These are phyloP conservation scores for Dryoscopus gambensis DNA, from an alignment of 2,113 vertebrate genomes.

Conservation along the genomic window DNA sequence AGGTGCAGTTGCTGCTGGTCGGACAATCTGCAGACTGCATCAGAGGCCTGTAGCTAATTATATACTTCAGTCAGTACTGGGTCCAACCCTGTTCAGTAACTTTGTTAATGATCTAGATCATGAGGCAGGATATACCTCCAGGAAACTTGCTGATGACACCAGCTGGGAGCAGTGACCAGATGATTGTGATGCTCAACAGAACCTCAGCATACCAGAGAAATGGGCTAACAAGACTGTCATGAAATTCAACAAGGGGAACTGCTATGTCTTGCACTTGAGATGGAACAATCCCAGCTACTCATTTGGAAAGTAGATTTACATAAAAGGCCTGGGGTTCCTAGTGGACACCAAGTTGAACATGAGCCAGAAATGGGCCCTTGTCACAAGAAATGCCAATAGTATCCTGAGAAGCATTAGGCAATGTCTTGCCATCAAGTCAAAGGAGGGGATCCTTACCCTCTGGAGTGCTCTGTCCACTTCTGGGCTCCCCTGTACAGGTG, in stretches of 20 bases:
- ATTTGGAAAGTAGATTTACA: neutral
- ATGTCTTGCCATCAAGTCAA: neutral
- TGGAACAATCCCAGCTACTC: neutral
- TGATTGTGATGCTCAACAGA: neutral
- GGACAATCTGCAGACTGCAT: too few species aligned
- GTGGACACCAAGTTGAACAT: neutral
- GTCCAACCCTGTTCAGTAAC: neutral
- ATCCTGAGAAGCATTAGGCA: too few species aligned
- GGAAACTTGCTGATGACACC: neutral
- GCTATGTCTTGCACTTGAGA: neutral
- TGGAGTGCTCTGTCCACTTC: neutral
- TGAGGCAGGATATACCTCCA: neutral
- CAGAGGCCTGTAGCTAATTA: neutral
- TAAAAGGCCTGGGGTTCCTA: neutral
- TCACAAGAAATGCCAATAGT: neutral
- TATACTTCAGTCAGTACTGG: neutral
- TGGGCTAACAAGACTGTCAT: neutral
- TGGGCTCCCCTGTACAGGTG: neutral
- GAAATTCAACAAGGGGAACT: neutral
- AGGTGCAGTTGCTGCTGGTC: too few species aligned
- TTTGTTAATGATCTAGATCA: neutral
- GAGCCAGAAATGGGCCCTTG: neutral
- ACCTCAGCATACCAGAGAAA: neutral
- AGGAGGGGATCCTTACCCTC: neutral
- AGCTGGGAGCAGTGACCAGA: neutral